Base-by-base conservation (phyloP, 2,888 invertebrate species). In the Melieria picta region DNA sequence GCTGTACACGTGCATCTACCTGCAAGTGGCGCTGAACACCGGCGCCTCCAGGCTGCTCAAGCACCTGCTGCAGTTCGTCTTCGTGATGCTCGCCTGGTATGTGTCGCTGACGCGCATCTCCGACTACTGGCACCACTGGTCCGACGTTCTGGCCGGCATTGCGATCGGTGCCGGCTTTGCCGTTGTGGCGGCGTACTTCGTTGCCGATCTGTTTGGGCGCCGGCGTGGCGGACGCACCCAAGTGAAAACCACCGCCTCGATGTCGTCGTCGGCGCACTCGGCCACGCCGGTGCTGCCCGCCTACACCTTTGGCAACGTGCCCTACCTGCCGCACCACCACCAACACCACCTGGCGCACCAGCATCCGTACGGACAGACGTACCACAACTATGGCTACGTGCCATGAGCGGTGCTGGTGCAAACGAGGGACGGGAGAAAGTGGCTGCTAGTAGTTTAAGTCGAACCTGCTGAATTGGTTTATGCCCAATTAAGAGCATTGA, bases 11-110 rank as follows among this genome's bases (percentile, higher is more conserved):
- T 91, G 91, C 81, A 94, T 95, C 76, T 98, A 97, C 85, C 88
- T 98, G n/a, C 96, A 98, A 83, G 90, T 92, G 58, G 90, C 95
- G 47, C 90, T 97, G 85, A 92, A 91, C 30, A 95, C 94, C 90
- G 90, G 91, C 69, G 92, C 93, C 46, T 93, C 94, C 62, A 93
- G 93, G 82, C 89, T 99, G 67, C 86, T 96, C 16, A 92, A 92
- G 73, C 96, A 96, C 83, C 90, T 93, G 13, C 87, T 97, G 65
- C 98, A 99, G 77, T 84, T 84, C 56, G 77, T 81, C 42, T 83
- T 83, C 65, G 78, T 84, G 4, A 81, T 83, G 82, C 79, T 81
- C 63, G 84, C 83, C 65, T 83, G 82, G 84, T 84, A 82, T 69
- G 80, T 83, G 61, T 77, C 82, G n/a, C 73, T 84, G 69, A 77